Evolutionary conservation across 2,888 invertebrate species (phyloP), one percentile per base, ranked within the genome.

Genomic region (Cancer borealis): DNA sequence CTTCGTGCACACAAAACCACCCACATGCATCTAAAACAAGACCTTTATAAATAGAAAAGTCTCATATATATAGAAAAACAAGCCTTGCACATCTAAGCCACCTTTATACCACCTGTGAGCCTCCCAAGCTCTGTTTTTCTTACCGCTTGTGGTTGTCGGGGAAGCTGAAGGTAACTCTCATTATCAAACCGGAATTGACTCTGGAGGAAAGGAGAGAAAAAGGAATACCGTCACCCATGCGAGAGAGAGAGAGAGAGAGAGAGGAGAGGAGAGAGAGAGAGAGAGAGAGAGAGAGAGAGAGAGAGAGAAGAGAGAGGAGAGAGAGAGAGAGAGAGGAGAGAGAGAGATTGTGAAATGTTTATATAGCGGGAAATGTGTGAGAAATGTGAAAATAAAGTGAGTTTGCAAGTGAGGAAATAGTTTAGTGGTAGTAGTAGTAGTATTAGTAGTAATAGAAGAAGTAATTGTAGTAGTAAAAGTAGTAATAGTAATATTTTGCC

Each of bases 101-200:
- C 39, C 39, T 39, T 39, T 39, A 39, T 39, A 39, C 39, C 39
- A 39, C 39, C 39, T 39, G 39, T 39, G 39, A 39, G 39, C 39
- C 1, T 39, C 39, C 39, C 46, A 45, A 17, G 17, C 49, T 0
- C 3, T 10, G 49, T 17, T 8, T 12, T 49, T n/a, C 98, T 98
- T 98, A 99, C 99, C 99, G 98, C 98, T 98, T 99, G 97, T 99
- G 99, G 97, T 99, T 99, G 97, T 99, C 99, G 97, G 99, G 99
- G 99, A 96, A 99, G 98, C 97, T 98, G 98, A 97, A 99, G 98
- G 97, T 98, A 98, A 97, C 99, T 99, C 97, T 99, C 99, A 97
- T 99, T 99, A 97, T 99, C 99, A 97, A 99, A 99, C 97, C 99
- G 98, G 97, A 99, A 99, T 97, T 99, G 99, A 97, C 99, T 99